Percentiles rank a stretch among this genome's conserved stretches.
These are phyloP conservation scores for Orius insidiosus DNA, from an alignment of 1,140 invertebrate species.

Conservation along the genomic window DNA sequence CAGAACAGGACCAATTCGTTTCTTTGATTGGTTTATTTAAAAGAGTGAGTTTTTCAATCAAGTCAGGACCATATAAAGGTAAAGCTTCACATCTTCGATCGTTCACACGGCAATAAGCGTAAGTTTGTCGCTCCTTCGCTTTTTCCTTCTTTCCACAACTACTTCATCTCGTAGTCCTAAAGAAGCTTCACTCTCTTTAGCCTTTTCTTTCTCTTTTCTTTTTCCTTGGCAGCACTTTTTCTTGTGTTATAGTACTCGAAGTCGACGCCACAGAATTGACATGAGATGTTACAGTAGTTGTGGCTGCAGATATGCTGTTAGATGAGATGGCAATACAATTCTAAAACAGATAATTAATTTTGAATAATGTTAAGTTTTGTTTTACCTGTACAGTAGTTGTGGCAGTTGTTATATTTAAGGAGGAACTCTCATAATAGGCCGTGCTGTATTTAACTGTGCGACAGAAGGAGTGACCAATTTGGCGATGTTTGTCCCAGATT, in stretches of 20 bases:
- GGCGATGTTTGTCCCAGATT: slow-evolving; percentile 10
- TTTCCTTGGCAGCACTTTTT: not conserved
- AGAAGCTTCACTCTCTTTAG: no score
- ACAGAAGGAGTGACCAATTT: slow-evolving; percentile 14
- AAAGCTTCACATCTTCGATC: slow-evolving; percentile 53
- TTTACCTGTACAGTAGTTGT: slow-evolving; percentile 11
- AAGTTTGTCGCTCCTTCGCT: slow-evolving; percentile 38
- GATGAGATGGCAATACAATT: not conserved
- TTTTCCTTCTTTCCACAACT: slow-evolving; percentile 37
- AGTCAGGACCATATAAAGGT: slow-evolving; percentile 72
- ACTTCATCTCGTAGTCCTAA: slow-evolving; percentile 23
- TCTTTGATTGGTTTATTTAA: slow-evolving; percentile 19
- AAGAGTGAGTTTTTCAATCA: slow-evolving; percentile 31
- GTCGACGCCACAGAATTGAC: not conserved
- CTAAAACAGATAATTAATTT: no score
- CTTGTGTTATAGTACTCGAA: not conserved
- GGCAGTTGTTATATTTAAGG: slow-evolving; percentile 27
- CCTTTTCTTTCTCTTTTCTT: no score
- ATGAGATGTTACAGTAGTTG: slow-evolving; percentile 1
- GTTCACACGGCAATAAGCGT: slow-evolving; percentile 46
- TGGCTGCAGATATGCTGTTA: not conserved
- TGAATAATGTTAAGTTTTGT: no score
- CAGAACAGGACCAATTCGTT: slow-evolving; percentile 28
- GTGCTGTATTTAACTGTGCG: slow-evolving; percentile 19
- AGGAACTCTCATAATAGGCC: slow-evolving; percentile 31